A percentile compares a stretch with the other conserved stretches of the same genome.
Conservation (phyloP, 1,140 invertebrate genomes). For the Chrysomallon squamiferum region DNA sequence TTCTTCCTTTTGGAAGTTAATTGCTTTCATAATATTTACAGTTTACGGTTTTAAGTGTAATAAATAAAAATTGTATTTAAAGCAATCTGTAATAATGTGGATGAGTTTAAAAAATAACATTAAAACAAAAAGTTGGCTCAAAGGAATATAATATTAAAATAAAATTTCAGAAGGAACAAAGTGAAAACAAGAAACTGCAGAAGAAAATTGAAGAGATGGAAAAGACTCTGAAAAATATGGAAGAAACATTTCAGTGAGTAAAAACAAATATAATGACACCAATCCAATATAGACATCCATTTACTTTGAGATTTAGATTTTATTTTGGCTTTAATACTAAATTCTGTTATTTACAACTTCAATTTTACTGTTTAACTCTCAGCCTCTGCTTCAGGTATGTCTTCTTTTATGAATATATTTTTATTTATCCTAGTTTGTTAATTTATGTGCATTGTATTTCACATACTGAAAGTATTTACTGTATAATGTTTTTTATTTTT, state of each 20-base stretch:
- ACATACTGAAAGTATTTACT: too few species aligned
- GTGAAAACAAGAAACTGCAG: slow-evolving; percentile 53
- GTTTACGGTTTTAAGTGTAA: too few species aligned
- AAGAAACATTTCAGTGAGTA: slow-evolving; percentile 59
- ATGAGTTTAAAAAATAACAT: too few species aligned
- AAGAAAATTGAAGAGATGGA: slow-evolving; percentile 52
- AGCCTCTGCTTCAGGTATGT: neutral
- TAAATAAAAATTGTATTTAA: too few species aligned
- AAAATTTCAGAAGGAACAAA: slow-evolving; percentile 53
- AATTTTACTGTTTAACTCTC: neutral
- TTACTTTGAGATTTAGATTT: neutral
- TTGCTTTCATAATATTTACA: too few species aligned
- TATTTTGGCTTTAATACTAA: neutral
- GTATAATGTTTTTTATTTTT: too few species aligned
- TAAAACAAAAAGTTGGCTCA: too few species aligned
- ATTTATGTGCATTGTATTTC: too few species aligned
- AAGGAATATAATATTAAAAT: too few species aligned
- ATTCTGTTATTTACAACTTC: neutral
- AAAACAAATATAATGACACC: neutral
- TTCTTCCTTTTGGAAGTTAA: too few species aligned
- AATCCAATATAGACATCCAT: too few species aligned
- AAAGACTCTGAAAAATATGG: slow-evolving; percentile 46
- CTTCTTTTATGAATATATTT: neutral
- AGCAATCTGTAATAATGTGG: too few species aligned
- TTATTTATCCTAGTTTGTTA: neutral